Evolutionary conservation across 1,140 invertebrate species (phyloP).

Genomic region (Papilio polyxenes): DNA sequence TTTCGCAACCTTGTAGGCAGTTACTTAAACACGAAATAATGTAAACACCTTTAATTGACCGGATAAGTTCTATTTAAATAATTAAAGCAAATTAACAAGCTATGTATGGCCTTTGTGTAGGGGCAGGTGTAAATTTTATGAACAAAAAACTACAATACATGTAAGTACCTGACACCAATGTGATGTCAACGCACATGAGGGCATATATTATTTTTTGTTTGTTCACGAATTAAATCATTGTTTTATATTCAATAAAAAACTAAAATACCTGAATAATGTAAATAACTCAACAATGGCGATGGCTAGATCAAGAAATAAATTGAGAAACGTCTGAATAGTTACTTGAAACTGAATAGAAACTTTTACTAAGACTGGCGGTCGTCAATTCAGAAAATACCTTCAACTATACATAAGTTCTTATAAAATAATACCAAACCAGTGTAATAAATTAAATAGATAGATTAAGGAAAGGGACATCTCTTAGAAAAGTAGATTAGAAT

Average conservation of each 20-base stretch:
- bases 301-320: neutral
- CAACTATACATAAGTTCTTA: too few species aligned
- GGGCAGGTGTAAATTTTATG: neutral
- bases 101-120: neutral
- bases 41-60: conserved; percentile 20
- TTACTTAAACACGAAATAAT: conserved; percentile 1
- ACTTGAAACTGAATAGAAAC: neutral
- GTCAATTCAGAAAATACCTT: neutral
- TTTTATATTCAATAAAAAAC: neutral
- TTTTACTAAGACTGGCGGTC: neutral
- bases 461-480: too few species aligned
- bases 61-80: conserved; percentile 8
- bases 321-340: neutral
- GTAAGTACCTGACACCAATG: neutral
- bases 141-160: neutral
- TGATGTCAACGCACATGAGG: neutral
- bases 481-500: too few species aligned
- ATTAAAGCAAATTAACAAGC: conserved; percentile 22
- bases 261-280: neutral
- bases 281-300: neutral
- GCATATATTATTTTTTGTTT: neutral
- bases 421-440: neutral
- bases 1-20: neutral
- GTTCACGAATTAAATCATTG: neutral
- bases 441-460: neutral